phyloP scores from a whole-genome alignment of 2,888 invertebrate genomes.

The Troides helena region DNA sequence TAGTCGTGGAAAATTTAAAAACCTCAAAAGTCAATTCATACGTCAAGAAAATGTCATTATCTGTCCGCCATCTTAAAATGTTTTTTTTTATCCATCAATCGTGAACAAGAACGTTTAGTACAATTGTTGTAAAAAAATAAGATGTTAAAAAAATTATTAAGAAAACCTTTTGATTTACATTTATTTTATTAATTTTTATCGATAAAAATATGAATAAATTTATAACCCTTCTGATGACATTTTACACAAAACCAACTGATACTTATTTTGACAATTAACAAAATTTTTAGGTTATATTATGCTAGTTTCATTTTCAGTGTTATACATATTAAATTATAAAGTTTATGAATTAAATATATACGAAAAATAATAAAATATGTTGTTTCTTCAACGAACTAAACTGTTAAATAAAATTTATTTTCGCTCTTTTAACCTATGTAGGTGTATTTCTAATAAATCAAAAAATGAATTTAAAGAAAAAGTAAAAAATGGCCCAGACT shows the following conservation, averaged over 20 bases:
- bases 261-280: not conserved
- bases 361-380: constrained; percentile 38
- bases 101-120: not conserved
- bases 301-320: not conserved
- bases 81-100: not conserved
- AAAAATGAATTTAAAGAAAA: constrained; percentile 51
- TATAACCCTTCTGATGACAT: too few species aligned
- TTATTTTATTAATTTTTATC: too few species aligned
- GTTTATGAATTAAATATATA: too few species aligned
- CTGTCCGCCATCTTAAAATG: not conserved
- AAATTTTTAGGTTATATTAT: constrained; percentile 5
- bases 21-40: constrained; percentile 3
- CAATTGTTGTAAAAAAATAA: too few species aligned
- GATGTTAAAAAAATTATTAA: too few species aligned
- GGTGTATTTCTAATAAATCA: constrained; percentile 50
- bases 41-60: constrained; percentile 7
- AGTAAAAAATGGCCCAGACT: constrained; percentile 76
- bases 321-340: too few species aligned
- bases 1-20: constrained; percentile 5
- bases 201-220: too few species aligned
- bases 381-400: constrained; percentile 41
- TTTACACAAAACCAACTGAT: too few species aligned
- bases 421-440: constrained; percentile 42
- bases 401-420: constrained; percentile 43
- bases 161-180: too few species aligned